A percentile compares a stretch with the other conserved stretches of the same genome.
Evolutionary conservation across 2,888 invertebrate species (phyloP).

Genomic region (Drosophila testacea): DNA sequence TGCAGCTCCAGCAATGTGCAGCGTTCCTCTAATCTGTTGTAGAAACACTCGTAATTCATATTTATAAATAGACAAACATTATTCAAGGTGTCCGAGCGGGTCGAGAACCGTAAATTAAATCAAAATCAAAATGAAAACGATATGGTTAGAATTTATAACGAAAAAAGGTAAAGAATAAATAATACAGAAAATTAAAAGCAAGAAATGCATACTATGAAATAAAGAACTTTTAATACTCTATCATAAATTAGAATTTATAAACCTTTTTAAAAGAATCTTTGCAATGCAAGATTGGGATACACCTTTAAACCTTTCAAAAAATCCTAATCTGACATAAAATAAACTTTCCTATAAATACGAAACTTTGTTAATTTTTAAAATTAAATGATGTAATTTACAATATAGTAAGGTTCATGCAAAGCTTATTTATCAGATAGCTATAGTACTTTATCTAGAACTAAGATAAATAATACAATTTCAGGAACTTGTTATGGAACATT

Average conservation of each 20-base stretch:
- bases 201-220: not conserved
- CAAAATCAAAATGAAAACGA: constrained; percentile 75
- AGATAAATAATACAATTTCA: no score
- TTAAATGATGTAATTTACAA: no score
- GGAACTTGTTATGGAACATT: no score
- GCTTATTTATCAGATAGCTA: no score
- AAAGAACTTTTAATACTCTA: not conserved
- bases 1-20: constrained; percentile 48
- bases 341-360: no score
- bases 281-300: not conserved
- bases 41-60: constrained; percentile 72
- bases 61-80: constrained; percentile 79
- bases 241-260: no score
- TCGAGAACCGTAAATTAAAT: constrained; percentile 78
- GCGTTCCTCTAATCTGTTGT: constrained; percentile 60
- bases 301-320: no score
- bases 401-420: no score
- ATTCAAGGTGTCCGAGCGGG: constrained; percentile 74
- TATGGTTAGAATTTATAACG: constrained; percentile 76
- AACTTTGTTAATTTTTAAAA: no score
- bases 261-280: not conserved
- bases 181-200: constrained; percentile 34
- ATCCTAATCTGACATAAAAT: no score
- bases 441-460: no score
- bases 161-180: constrained; percentile 56